Evolutionary conservation across 2,113 vertebrate genomes (phyloP).

Genomic region (Scopus umbretta): DNA sequence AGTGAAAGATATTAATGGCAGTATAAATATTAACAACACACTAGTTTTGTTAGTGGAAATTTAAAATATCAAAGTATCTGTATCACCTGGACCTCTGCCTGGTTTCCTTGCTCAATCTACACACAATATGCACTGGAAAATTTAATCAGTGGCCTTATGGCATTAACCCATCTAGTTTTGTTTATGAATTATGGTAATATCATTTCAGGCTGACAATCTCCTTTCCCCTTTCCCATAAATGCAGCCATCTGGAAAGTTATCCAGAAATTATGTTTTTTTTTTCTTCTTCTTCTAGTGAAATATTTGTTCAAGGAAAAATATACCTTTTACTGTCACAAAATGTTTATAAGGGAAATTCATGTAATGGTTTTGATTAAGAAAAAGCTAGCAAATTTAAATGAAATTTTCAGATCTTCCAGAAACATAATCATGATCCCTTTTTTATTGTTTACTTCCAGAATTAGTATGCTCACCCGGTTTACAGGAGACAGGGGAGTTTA

Average conservation of each 20-base stretch:
- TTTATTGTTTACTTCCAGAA: neutral
- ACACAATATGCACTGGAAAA: neutral
- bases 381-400: neutral
- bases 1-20: neutral
- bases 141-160: neutral
- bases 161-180: neutral
- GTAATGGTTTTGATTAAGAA: neutral
- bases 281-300: neutral
- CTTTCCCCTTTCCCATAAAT: neutral
- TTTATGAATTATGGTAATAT: neutral
- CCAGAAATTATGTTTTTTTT: neutral
- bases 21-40: neutral
- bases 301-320: neutral
- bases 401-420: neutral
- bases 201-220: neutral
- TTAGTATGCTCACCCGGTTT: neutral
- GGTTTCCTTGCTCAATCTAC: neutral
- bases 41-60: neutral
- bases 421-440: neutral
- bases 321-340: neutral
- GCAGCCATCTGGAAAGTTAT: neutral
- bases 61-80: neutral
- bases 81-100: neutral
- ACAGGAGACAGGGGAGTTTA: neutral
- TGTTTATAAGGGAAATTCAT: neutral